These are phyloP conservation scores for Tiphia femorata DNA, from an alignment of 2,888 invertebrate species.

Conservation along the genomic window DNA sequence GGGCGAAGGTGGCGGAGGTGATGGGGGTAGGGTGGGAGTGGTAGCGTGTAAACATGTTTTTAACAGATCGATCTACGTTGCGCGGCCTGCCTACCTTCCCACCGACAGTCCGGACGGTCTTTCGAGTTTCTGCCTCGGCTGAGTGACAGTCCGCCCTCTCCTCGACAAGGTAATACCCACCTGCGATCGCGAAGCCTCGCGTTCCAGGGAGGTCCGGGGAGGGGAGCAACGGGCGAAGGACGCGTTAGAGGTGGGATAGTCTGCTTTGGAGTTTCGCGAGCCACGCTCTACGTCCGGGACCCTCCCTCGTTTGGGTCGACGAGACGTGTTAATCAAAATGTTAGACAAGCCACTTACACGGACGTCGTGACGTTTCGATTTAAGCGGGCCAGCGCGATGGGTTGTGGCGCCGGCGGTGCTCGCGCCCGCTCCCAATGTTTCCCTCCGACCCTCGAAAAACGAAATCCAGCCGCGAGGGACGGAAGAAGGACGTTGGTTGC, in stretches of 20 bases:
- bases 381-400: slow-evolving; percentile 48
- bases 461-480: slow-evolving; percentile 35
- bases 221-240: slow-evolving; percentile 7
- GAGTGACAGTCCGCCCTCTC: slow-evolving; percentile 60
- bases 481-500: slow-evolving; percentile 36
- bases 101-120: slow-evolving; percentile 53
- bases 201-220: slow-evolving; percentile 4
- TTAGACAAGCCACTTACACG: slow-evolving; percentile 69
- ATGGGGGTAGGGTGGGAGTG: slow-evolving; percentile 32
- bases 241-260: no score
- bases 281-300: slow-evolving; percentile 17
- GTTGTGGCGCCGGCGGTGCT: not conserved
- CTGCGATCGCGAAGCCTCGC: slow-evolving; percentile 49
- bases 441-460: no score
- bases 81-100: slow-evolving; percentile 23
- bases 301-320: slow-evolving; percentile 49
- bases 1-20: not conserved
- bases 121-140: slow-evolving; percentile 39
- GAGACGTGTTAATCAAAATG: slow-evolving; percentile 69
- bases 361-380: slow-evolving; percentile 67
- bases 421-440: not conserved
- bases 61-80: slow-evolving; percentile 58
- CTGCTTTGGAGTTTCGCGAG: slow-evolving; percentile 48
- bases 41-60: slow-evolving; percentile 64
- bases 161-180: slow-evolving; percentile 68